phyloP scores from a whole-genome alignment of 2,888 invertebrate species.

The Ennomos fuscantarius region DNA sequence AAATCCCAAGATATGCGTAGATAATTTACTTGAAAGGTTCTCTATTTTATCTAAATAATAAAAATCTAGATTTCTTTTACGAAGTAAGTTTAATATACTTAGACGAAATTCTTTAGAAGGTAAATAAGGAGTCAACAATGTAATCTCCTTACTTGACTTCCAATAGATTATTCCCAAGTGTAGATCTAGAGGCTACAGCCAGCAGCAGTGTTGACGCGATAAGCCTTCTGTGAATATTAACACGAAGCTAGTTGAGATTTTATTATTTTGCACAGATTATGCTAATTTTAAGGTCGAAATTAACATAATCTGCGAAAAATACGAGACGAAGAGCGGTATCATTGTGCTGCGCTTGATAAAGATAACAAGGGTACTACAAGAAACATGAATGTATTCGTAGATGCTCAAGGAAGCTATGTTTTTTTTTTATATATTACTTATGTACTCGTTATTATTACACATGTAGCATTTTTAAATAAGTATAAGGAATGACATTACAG shows the following conservation, averaged over 20 bases:
- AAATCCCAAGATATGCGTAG: too few species aligned
- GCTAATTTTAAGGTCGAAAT: constrained; percentile 40
- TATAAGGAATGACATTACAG: too few species aligned
- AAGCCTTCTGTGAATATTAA: constrained; percentile 46
- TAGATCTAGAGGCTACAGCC: constrained; percentile 14
- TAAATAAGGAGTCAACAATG: constrained; percentile 1
- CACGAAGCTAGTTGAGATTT: constrained; percentile 45
- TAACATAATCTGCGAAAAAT: constrained; percentile 45
- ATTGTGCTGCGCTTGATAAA: constrained; percentile 7
- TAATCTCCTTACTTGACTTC: constrained; percentile 4
- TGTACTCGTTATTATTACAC: too few species aligned
- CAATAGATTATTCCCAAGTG: constrained; percentile 18
- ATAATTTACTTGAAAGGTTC: too few species aligned
- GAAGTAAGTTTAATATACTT: too few species aligned
- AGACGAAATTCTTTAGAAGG: too few species aligned
- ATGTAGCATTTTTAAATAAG: too few species aligned
- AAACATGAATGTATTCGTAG: too few species aligned
- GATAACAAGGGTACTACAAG: constrained; percentile 3
- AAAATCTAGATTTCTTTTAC: too few species aligned
- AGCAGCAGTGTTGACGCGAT: constrained; percentile 40
- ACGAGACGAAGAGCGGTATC: constrained; percentile 24
- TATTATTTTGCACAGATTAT: constrained; percentile 49
- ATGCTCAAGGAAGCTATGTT: too few species aligned
- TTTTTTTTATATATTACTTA: too few species aligned
- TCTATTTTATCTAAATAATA: too few species aligned